Evolutionary conservation across 2,888 invertebrate genomes (phyloP), one percentile per base, ranked within the genome.

Genomic region (Zhuqinia jingwanae): DNA sequence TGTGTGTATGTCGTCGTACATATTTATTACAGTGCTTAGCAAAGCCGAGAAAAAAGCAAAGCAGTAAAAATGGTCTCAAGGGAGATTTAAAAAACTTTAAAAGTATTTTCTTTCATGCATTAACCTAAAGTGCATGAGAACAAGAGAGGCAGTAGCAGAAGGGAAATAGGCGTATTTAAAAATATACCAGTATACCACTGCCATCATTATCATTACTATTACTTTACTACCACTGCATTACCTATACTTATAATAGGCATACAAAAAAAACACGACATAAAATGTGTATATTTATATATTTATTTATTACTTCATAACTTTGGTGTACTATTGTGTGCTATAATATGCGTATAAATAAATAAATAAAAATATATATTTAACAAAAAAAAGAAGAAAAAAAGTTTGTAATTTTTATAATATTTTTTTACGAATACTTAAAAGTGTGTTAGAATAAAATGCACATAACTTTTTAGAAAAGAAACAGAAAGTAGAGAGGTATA

Each of bases 41-140:
- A 60, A 63, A 63, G 63, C 60, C 45, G 45, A 45, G 78, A 81
- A 73, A 80, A 70, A 81, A 73, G 83, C 65, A 76, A 78, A 78
- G 73, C 81, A 58, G 47, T 81, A 81, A 73, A 81, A 83, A 83
- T 65, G 76, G 76, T 83, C 83, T 73, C 83, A 76, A 63, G 83
- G 76, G 83, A 65, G 83, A 76, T 83, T 76, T 83, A 83, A 83
- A n/a, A 83, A 83, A 83, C 65, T 83, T 83, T 76, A 83, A 83
- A 82, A 60, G 83, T 83, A 76, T 83, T 83, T 75, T 75, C 42
- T 75, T 76, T 73, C 73, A 50, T 83, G 56, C 63, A 83, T 76
- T 83, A 75, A 63, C 63, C 63, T 70, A 81, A 70, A 80, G 63
- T 78, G 79, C 68, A 68, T 36, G 60, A 81, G 56, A 42, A 73